Evolutionary conservation across 2,888 invertebrate species (phyloP), one percentile per base, ranked within the genome.

Genomic region (Torymus tubicola): DNA sequence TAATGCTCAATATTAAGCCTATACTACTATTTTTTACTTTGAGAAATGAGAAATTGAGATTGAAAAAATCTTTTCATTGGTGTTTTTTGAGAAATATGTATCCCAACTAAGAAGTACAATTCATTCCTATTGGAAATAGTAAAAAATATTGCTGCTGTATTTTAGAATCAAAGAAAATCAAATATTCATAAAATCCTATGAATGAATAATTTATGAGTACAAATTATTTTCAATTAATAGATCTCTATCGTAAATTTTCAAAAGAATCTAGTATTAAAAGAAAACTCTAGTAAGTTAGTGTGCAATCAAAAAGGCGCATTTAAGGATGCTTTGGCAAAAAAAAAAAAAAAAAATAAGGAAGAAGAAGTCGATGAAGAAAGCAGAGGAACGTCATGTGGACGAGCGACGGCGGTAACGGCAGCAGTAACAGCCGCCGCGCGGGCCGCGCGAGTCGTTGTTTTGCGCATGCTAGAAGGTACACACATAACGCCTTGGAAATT

Each of bases 401-500:
- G 79, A 83, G 84, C 79, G 81, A 71, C 79, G 82, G 84, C 80
- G 84, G 83, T 42, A 65, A 50, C 81, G 81, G 84, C 78, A 84
- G 84, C 21, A 65, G 52, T 16, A 53, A 16, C 24, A 42, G 16
- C 64, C 57, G 52, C 55, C 12, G 60, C 58, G 52, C 55, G 11
- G 60, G 52, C 24, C 18, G 50, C 24, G 69, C 21, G 31, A 57
- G 70, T 60, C 68, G 82, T 82, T 84, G 85, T 82, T 84, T 84
- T 83, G 83, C 84, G 83, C 85, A 85, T 85, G 88, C 87, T 86
- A 87, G 86, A 74, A 85, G 89, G 86, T 86, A 87, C 87, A 87
- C 88, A 87, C 87, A 87, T 89, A 90, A 90, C 89, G 89, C 89
- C 88, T 89, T 85, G 65, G 82, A 90, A 90, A 90, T 90, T 90